Conservation (phyloP, 2,797 vertebrate species). For the Anguilla obscura region DNA sequence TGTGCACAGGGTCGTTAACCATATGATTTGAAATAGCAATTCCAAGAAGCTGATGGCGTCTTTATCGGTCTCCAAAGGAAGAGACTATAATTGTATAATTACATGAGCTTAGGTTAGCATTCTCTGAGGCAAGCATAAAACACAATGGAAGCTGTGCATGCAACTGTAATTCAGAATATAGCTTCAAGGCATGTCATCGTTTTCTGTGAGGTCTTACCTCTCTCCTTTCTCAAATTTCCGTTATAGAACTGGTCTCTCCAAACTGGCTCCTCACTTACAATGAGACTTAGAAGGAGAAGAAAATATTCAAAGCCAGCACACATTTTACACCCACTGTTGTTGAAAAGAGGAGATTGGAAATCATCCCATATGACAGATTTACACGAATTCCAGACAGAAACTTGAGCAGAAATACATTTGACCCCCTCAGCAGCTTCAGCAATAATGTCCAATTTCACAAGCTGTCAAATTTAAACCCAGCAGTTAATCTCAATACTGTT, state of each 20-base stretch:
- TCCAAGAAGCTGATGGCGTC: not conserved
- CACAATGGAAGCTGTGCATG: not conserved
- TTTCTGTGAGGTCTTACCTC: conserved; percentile 64
- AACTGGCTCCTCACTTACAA: conserved; percentile 79
- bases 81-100: not conserved
- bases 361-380: not conserved
- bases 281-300: conserved; percentile 65
- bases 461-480: conserved; percentile 17
- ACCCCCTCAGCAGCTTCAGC: not conserved
- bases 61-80: not conserved
- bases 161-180: not conserved
- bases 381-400: not conserved
- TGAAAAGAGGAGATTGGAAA: not conserved
- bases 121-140: not conserved
- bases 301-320: not conserved
- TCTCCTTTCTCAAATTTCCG: conserved; percentile 73
- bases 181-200: not conserved
- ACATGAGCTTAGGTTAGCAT: not conserved
- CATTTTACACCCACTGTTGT: not conserved
- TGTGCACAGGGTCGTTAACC: not conserved
- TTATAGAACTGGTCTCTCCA: conserved; percentile 82
- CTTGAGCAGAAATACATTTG: conserved; percentile 2
- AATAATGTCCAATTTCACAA: conserved; percentile 26
- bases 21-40: not conserved
- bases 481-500: conserved; percentile 18